phyloP scores from a whole-genome alignment of 2,113 vertebrate species.

The Microtus ochrogaster region DNA sequence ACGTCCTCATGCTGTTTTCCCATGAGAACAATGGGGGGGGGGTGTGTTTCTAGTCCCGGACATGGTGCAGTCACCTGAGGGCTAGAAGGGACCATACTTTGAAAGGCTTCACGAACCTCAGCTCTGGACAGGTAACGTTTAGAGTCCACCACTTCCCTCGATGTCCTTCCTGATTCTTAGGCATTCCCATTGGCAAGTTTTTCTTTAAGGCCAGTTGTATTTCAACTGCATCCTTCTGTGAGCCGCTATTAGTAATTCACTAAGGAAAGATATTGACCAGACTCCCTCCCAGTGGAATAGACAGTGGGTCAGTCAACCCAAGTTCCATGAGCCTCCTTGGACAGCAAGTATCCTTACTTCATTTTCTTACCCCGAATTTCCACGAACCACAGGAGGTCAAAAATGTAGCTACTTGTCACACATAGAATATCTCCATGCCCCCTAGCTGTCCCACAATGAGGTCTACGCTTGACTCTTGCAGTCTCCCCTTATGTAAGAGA shows the following conservation, averaged over 20 bases:
- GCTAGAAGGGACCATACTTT: background rate
- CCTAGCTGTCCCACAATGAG: background rate
- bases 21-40: background rate
- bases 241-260: constrained; percentile 26
- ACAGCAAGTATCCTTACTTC: background rate
- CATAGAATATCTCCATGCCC: background rate
- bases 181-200: background rate
- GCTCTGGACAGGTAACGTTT: background rate
- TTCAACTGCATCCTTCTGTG: constrained; percentile 21
- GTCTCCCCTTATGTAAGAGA: background rate
- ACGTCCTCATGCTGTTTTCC: background rate
- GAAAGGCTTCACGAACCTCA: background rate
- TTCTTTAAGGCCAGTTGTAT: background rate
- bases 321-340: background rate
- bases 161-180: background rate
- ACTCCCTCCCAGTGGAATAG: background rate
- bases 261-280: background rate
- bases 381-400: background rate
- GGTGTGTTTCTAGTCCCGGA: background rate
- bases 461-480: background rate
- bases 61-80: background rate
- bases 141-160: background rate
- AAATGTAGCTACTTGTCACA: background rate
- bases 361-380: constrained; percentile 28
- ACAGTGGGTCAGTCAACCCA: background rate